Conservation (phyloP, 2,888 invertebrate genomes). For the Sinotaia quadrata region DNA sequence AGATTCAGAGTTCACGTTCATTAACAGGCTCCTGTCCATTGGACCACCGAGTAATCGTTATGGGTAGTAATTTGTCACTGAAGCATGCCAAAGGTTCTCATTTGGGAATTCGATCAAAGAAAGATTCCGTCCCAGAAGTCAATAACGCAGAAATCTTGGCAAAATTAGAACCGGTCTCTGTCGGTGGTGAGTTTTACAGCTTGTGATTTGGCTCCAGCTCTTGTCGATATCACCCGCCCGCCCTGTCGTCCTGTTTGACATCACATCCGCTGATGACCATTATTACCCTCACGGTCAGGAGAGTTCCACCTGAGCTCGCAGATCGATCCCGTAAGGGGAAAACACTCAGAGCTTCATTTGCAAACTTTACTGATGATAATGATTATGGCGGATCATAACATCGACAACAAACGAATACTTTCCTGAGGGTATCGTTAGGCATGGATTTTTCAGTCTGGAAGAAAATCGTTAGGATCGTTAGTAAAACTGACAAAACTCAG, state of each 20-base stretch:
- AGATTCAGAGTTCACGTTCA: too few relatives aligned
- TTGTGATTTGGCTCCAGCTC: conserved; percentile 25
- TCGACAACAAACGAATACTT: conserved; percentile 14
- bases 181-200: conserved; percentile 27
- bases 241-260: conserved; percentile 26
- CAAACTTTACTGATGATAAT: conserved; percentile 26
- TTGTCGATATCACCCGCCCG: conserved; percentile 22
- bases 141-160: conserved; percentile 18
- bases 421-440: conserved; percentile 20
- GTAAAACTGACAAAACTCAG: too few relatives aligned
- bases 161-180: background rate
- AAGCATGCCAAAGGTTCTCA: conserved; percentile 16
- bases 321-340: background rate
- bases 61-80: conserved; percentile 19
- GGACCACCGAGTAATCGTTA: background rate
- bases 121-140: background rate
- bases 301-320: conserved; percentile 26
- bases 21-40: too few relatives aligned
- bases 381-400: conserved; percentile 27
- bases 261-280: conserved; percentile 31
- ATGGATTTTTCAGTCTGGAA: conserved; percentile 29
- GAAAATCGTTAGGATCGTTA: too few relatives aligned
- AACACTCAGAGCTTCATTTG: conserved; percentile 28
- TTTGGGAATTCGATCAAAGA: conserved; percentile 20
- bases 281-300: conserved; percentile 23